These are phyloP conservation scores for Steatornis caripensis DNA, from an alignment of 2,113 vertebrate species.

Conservation along the genomic window DNA sequence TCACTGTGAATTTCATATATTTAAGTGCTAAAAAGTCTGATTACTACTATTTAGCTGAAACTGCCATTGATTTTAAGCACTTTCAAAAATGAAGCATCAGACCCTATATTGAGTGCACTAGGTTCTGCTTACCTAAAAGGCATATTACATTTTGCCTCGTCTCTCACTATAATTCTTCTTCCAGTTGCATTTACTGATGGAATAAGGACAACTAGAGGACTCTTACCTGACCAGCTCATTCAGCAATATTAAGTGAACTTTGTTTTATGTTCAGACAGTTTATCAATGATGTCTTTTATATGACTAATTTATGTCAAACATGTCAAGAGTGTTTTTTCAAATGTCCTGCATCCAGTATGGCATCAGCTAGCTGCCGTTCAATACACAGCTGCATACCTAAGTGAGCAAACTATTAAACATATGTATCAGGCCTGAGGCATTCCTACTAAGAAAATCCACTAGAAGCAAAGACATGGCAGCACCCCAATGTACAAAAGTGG, in stretches of 20 bases:
- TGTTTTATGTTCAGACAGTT: slow-evolving; percentile 70
- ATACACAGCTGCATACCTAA: slow-evolving; percentile 11
- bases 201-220: slow-evolving; percentile 50
- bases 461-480: not conserved
- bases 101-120: not conserved
- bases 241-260: slow-evolving; percentile 69
- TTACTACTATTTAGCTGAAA: not conserved
- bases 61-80: not conserved
- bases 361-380: slow-evolving; percentile 1
- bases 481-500: not conserved
- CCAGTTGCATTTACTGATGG: not conserved
- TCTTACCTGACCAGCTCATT: slow-evolving; percentile 43
- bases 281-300: slow-evolving; percentile 68
- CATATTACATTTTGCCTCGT: not conserved
- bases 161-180: not conserved
- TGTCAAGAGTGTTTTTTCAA: slow-evolving; percentile 65
- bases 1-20: not conserved
- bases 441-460: not conserved
- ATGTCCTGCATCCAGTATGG: not conserved
- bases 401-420: not conserved
- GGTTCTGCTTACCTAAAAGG: not conserved
- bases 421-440: not conserved
- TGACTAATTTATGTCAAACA: slow-evolving; percentile 70
- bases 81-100: not conserved
- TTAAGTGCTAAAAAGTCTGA: not conserved